Evolutionary conservation across 2,888 invertebrate species (phyloP).

Genomic region (Calameuta pallipes): DNA sequence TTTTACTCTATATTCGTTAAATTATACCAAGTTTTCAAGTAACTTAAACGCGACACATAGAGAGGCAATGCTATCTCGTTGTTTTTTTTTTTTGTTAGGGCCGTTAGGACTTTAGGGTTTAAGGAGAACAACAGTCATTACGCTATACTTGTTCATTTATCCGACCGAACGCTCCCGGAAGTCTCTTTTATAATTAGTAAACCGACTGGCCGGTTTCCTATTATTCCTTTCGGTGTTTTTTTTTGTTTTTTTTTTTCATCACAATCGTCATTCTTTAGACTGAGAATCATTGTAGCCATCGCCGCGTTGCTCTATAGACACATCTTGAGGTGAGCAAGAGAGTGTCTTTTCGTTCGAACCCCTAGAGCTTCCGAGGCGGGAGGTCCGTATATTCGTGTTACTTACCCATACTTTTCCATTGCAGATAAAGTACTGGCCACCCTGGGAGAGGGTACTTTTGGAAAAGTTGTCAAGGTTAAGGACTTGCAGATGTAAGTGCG

Average conservation of each 20-base stretch:
- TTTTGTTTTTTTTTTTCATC: not conserved
- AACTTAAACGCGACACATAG: not conserved
- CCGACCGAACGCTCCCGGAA: constrained; percentile 4
- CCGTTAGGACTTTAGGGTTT: not conserved
- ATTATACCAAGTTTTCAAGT: not conserved
- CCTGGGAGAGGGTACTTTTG: constrained; percentile 99
- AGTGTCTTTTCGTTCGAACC: constrained; percentile 23
- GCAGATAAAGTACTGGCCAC: constrained; percentile 99
- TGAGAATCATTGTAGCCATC: no score
- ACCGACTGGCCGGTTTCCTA: no score
- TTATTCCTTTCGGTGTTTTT: not conserved
- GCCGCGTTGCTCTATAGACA: constrained; percentile 6
- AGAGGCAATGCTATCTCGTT: constrained; percentile 1
- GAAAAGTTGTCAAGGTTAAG: constrained; percentile 99
- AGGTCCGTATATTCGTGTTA: constrained; percentile 43
- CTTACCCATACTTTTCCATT: constrained; percentile 73
- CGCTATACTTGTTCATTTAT: not conserved
- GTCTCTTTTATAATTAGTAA: not conserved
- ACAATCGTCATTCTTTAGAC: no score
- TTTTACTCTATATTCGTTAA: not conserved
- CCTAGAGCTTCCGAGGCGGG: constrained; percentile 41
- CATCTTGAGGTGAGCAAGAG: constrained; percentile 34
- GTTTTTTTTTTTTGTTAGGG: not conserved
- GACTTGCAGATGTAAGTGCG: constrained; percentile 91
- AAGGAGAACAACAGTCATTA: not conserved